These are phyloP conservation scores for Erpetoichthys calabaricus DNA, from an alignment of 2,797 vertebrate species.

Conservation along the genomic window DNA sequence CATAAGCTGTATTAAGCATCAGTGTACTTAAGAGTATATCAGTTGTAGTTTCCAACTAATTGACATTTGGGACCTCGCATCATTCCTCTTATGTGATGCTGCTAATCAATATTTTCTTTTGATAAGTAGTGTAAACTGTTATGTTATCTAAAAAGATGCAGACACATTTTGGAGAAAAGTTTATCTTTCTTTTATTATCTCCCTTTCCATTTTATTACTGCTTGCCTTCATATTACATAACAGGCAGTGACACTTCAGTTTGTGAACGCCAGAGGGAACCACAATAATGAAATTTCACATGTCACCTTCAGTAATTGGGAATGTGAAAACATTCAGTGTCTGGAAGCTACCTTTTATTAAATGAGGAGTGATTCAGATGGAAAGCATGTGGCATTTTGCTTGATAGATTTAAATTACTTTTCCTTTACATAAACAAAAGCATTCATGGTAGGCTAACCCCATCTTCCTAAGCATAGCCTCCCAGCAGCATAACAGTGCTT, in stretches of 20 bases:
- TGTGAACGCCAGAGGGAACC: slow-evolving; percentile 27
- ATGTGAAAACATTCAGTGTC: slow-evolving; percentile 27
- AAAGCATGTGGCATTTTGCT: slow-evolving; percentile 34
- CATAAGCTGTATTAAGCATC: no score
- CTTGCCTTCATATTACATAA: not conserved
- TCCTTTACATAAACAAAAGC: slow-evolving; percentile 18
- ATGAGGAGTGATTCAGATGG: slow-evolving; percentile 34
- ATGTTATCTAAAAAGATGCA: no score
- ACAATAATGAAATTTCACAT: slow-evolving; percentile 31
- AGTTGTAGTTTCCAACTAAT: no score
- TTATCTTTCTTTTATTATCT: no score
- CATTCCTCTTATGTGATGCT: no score
- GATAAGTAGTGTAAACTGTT: no score
- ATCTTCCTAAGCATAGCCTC: not conserved
- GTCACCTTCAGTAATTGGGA: slow-evolving; percentile 31
- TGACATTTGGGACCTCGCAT: no score
- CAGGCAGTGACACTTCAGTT: slow-evolving; percentile 21
- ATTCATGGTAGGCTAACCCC: slow-evolving; percentile 20
- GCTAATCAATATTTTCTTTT: no score
- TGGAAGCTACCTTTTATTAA: slow-evolving; percentile 32
- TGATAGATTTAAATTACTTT: slow-evolving; percentile 23
- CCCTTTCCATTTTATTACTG: not conserved
- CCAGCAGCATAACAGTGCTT: no score
- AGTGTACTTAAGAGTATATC: no score
- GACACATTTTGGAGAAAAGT: no score